These are phyloP conservation scores for Carollia perspicillata DNA, from an alignment of 2,113 vertebrate species.

Conservation along the genomic window DNA sequence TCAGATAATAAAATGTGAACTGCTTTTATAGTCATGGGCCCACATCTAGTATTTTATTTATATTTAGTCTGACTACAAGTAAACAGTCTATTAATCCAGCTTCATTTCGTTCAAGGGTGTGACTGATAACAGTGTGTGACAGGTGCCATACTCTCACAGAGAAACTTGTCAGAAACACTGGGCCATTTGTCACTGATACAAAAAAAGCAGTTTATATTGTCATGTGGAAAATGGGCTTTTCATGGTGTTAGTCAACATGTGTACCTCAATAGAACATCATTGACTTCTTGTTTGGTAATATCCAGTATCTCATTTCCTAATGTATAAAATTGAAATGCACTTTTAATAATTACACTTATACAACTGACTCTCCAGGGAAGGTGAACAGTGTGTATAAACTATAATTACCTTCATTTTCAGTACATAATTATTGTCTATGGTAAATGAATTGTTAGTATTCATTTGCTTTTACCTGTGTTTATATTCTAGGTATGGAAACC, in stretches of 20 bases:
- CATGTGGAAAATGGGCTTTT: neutral
- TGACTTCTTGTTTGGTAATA: slow-evolving; percentile 17
- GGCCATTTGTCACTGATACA: neutral
- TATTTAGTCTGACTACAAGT: neutral
- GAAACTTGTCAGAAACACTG: neutral
- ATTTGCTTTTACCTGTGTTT: slow-evolving; percentile 62
- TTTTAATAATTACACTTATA: neutral
- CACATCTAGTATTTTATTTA: slow-evolving; percentile 53
- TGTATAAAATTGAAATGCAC: slow-evolving; percentile 26
- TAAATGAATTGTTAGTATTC: slow-evolving; percentile 55
- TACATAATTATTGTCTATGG: neutral
- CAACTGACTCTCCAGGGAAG: neutral
- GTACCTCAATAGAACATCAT: neutral
- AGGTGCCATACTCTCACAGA: neutral
- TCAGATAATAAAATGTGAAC: neutral
- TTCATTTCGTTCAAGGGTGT: slow-evolving; percentile 32
- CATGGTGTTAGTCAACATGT: neutral
- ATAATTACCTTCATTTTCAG: slow-evolving; percentile 28
- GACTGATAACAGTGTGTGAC: neutral
- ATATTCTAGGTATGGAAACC: slow-evolving; percentile 90
- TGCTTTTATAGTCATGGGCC: neutral
- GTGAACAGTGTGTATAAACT: neutral
- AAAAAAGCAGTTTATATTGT: slow-evolving; percentile 2
- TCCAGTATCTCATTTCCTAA: slow-evolving; percentile 31
- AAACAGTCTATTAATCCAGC: neutral